phyloP scores from a whole-genome alignment of 2,797 vertebrate genomes.

The Siniperca obscura region DNA sequence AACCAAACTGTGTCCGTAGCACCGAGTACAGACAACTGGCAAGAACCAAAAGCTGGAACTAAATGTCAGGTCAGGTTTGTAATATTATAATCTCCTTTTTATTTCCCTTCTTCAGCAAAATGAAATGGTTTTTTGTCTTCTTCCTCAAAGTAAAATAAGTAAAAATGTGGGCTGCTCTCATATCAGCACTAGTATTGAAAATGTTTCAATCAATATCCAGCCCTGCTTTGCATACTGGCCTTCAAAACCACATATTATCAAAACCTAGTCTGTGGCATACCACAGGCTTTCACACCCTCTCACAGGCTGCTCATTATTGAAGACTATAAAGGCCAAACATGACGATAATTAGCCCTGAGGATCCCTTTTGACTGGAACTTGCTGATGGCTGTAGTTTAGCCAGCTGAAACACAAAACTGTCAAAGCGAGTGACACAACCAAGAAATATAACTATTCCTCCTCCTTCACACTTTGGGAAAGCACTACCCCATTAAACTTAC shows the following conservation, averaged over 20 bases:
- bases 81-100: no score
- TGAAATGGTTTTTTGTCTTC: no score
- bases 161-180: neutral
- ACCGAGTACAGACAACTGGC: no score
- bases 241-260: neutral
- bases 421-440: neutral
- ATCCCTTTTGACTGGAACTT: neutral
- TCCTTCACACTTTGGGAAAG: neutral
- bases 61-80: no score
- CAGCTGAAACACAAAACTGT: neutral
- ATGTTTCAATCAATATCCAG: neutral
- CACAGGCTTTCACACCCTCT: conserved; percentile 3
- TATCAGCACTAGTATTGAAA: neutral
- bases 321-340: conserved; percentile 25
- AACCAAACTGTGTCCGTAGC: no score
- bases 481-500: neutral
- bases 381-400: neutral
- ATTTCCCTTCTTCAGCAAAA: neutral
- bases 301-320: conserved; percentile 22
- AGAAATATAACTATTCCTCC: neutral
- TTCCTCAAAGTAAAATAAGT: no score
- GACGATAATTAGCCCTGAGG: conserved; percentile 29
- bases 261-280: neutral
- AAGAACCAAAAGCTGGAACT: no score
- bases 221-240: neutral